A percentile compares a stretch with the other conserved stretches of the same genome.
Conservation (phyloP, 2,113 vertebrate genomes). For the Lagenorhynchus albirostris region DNA sequence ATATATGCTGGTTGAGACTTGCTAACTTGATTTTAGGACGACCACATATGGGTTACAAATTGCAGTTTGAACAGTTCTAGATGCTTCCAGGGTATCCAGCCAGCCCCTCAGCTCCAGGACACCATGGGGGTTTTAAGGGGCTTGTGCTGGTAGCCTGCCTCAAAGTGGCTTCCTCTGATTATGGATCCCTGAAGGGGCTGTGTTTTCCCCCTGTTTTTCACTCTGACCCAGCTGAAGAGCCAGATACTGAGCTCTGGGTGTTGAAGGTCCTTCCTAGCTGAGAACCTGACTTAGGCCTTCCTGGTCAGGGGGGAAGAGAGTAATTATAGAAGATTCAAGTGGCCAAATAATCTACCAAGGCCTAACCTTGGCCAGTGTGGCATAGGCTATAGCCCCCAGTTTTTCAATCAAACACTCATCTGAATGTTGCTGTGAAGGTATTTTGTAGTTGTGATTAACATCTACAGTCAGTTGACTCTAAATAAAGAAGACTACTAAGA, state of each 20-base stretch:
- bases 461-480: background rate
- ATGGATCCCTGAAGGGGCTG: background rate
- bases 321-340: background rate
- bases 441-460: background rate
- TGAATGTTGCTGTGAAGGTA: background rate
- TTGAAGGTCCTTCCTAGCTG: background rate
- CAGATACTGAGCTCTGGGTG: background rate
- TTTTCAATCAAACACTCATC: background rate
- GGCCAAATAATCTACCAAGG: background rate
- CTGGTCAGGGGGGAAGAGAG: background rate
- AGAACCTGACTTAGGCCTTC: background rate
- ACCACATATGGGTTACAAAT: background rate
- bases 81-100: background rate
- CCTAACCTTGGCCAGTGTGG: background rate
- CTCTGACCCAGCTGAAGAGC: background rate
- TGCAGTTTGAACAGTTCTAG: background rate
- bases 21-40: constrained; percentile 7
- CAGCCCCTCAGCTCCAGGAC: background rate
- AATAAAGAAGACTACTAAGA: background rate
- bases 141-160: background rate
- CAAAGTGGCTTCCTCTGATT: background rate
- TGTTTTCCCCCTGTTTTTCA: background rate
- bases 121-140: background rate
- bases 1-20: background rate
- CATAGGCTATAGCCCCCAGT: background rate